These are phyloP conservation scores for Madoqua kirkii DNA, from an alignment of 2,113 vertebrate genomes.

Conservation along the genomic window DNA sequence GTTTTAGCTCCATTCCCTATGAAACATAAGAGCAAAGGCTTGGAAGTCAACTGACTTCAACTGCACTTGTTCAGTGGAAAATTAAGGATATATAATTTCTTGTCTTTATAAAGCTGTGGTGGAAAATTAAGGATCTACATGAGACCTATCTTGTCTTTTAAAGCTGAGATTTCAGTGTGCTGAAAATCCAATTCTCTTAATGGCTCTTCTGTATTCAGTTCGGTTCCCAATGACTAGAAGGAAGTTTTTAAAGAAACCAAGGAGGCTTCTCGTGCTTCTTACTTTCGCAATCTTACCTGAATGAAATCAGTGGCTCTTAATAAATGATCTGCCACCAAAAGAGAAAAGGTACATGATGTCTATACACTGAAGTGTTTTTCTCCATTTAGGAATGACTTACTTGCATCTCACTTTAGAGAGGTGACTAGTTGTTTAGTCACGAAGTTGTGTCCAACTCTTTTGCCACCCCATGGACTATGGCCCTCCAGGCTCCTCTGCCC, in stretches of 20 bases:
- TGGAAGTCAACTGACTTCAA: slow-evolving; percentile 61
- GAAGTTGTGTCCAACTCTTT: not conserved
- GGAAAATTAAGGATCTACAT: slow-evolving; percentile 61
- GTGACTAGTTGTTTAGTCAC: not conserved
- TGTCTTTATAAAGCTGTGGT: slow-evolving; percentile 24
- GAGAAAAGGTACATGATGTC: not conserved
- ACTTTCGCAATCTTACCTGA: not conserved
- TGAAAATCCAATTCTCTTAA: not conserved
- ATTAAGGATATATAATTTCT: slow-evolving; percentile 68
- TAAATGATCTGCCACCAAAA: not conserved
- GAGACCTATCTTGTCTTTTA: slow-evolving; percentile 11
- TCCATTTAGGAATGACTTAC: not conserved
- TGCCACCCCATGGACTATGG: not conserved
- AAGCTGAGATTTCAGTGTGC: slow-evolving; percentile 35
- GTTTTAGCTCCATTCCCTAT: not conserved
- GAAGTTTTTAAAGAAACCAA: not conserved
- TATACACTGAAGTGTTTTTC: not conserved
- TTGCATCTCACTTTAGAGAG: not conserved
- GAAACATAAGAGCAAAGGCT: slow-evolving; percentile 65
- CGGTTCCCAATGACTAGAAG: not conserved
- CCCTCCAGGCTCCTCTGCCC: not conserved
- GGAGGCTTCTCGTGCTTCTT: not conserved
- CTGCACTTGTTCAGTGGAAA: not conserved
- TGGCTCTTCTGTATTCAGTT: not conserved
- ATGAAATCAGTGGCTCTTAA: slow-evolving; percentile 1